Percentiles rank a stretch among this genome's conserved stretches.
These are phyloP conservation scores for Oreortyx pictus DNA, from an alignment of 2,797 vertebrate genomes.

Conservation along the genomic window DNA sequence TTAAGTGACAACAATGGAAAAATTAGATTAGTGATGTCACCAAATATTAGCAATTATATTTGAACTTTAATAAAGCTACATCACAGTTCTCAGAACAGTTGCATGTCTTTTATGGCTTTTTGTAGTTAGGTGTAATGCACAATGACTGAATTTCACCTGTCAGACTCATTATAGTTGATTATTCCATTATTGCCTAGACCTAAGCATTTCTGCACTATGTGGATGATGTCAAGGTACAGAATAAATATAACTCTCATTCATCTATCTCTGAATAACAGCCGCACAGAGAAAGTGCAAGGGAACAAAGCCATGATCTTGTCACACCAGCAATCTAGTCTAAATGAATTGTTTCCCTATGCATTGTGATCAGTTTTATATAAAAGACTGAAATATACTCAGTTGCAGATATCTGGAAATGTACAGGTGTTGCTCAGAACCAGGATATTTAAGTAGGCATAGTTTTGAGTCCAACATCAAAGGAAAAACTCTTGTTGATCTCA, in stretches of 20 bases:
- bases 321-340: not conserved
- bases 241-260: not conserved
- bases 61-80: constrained; percentile 4
- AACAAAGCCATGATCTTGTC: not conserved
- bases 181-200: not conserved
- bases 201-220: not conserved
- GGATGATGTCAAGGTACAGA: not conserved
- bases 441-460: not conserved
- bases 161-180: not conserved
- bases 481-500: not conserved
- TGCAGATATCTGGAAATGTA: not conserved
- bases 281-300: not conserved
- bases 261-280: not conserved
- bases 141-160: not conserved
- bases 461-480: not conserved
- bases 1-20: not conserved
- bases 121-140: not conserved
- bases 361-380: not conserved
- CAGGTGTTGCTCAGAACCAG: not conserved
- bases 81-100: not conserved
- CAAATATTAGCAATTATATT: not conserved
- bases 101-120: not conserved
- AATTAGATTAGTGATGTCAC: not conserved
- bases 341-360: not conserved
- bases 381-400: not conserved